These are phyloP conservation scores for Halcyon smyrnensis DNA, from an alignment of 2,797 vertebrate species.

Conservation along the genomic window DNA sequence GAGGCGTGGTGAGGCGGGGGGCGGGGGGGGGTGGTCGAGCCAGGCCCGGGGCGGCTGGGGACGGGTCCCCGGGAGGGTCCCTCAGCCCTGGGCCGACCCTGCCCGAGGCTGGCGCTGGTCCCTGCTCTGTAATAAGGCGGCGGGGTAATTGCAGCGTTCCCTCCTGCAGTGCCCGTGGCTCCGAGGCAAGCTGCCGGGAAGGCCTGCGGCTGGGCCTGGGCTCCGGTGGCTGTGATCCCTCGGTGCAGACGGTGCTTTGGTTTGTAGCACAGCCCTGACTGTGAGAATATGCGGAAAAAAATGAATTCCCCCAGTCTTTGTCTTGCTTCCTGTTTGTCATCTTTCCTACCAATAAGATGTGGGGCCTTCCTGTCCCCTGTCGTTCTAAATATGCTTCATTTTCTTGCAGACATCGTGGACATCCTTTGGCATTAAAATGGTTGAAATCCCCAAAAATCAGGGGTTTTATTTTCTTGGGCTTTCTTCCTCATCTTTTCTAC, in stretches of 20 bases:
- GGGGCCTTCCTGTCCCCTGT: not conserved
- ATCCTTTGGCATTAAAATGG: not conserved
- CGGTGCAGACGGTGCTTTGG: fast-evolving
- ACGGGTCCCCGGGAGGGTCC: not conserved
- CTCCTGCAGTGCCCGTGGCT: fast-evolving
- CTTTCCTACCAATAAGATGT: fast-evolving
- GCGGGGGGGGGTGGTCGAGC: too few species aligned
- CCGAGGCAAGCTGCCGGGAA: fast-evolving
- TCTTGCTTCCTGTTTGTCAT: not conserved
- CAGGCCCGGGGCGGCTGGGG: too few species aligned
- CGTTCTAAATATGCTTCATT: fast-evolving
- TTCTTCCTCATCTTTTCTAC: not conserved
- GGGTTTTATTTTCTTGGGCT: not conserved
- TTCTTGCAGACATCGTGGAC: not conserved
- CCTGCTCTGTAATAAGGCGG: too few species aligned
- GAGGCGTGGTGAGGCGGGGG: not conserved
- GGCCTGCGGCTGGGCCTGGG: fast-evolving
- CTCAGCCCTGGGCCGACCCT: not conserved
- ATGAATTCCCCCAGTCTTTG: not conserved
- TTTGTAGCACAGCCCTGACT: fast-evolving
- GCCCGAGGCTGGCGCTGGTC: not conserved
- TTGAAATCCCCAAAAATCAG: not conserved
- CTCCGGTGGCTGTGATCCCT: fast-evolving
- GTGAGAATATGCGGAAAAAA: fast-evolving
- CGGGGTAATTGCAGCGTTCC: fast-evolving